Evolutionary conservation across 2,888 invertebrate species (phyloP), one percentile per base, ranked within the genome.

Genomic region (Heliconius aoede): DNA sequence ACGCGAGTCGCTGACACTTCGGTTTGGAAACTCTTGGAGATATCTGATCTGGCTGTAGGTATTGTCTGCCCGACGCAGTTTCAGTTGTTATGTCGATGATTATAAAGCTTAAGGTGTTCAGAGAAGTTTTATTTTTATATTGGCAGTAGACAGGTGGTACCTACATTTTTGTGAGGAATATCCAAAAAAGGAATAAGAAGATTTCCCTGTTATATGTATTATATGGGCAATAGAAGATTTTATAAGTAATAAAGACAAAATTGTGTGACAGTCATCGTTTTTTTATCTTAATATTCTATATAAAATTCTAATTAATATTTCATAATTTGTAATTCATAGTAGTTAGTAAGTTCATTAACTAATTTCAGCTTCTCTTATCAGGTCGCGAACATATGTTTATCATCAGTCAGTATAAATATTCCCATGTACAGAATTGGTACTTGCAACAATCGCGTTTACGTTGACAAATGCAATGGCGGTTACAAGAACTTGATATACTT

Each of bases 1-100:
- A 75, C 73, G 77, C 74, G 32, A 67, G 75, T 75, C 36, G 36
- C 58, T 55, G 67, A 72, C 24, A 46, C 46, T 28, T 72, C 5
- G 40, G 60, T 72, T 72, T 72, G 26, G 72, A 72, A 72, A 61
- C 58, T 26, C 24, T 15, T 46, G 40, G 18, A 40, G 68, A 62
- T 68, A 51, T 40, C 26, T 69, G 24, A 74, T 77, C 77, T 69
- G n/a, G 55, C 32, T 69, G 30, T 69, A 24, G 46, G 40, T 21
- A 46, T 46, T 46, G 60, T 72, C 26, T 21, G 24, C 26, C 3
- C 24, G 26, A 28, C 26, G 60, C 18, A 40, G 58, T 60, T 61
- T 60, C 40, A 61, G 26, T 24, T 8, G 55, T 26, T 11, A 72
- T 40, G 24, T 72, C 62, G 32, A n/a, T 62, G 13, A n/a, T 32